Evolutionary conservation across 2,113 vertebrate species (phyloP).

Genomic region (Astur gentilis): DNA sequence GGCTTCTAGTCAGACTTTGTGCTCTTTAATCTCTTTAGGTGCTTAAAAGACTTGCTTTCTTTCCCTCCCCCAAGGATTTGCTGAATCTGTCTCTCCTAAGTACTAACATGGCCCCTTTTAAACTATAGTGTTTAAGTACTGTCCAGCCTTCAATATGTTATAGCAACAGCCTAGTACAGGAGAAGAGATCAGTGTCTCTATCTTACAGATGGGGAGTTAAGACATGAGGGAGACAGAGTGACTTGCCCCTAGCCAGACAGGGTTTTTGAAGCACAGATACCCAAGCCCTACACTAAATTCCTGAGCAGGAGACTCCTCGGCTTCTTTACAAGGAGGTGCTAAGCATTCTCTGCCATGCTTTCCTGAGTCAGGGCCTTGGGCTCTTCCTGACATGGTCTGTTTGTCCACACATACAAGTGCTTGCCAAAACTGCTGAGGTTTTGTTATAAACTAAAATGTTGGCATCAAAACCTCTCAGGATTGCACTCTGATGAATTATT

Average conservation of each 20-base stretch:
- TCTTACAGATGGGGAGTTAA: neutral
- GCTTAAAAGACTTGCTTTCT: neutral
- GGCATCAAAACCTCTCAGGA: neutral
- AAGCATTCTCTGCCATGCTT: neutral
- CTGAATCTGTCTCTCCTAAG: neutral
- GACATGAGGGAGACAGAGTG: neutral
- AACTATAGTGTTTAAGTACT: neutral
- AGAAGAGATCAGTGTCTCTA: neutral
- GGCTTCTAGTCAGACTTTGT: neutral
- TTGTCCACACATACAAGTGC: neutral
- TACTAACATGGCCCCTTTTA: neutral
- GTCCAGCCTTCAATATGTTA: neutral
- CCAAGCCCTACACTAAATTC: neutral
- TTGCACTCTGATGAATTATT: neutral
- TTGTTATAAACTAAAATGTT: neutral
- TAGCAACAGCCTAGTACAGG: neutral
- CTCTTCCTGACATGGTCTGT: neutral
- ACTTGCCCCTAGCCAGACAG: neutral
- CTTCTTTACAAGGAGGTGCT: neutral
- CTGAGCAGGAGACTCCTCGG: fast-evolving
- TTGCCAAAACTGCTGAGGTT: neutral
- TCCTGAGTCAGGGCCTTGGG: neutral
- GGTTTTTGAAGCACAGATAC: neutral
- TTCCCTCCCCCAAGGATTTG: neutral
- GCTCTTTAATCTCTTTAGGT: conserved; percentile 6